Conservation (phyloP, 2,888 invertebrate genomes). For the Netelia virgata region DNA sequence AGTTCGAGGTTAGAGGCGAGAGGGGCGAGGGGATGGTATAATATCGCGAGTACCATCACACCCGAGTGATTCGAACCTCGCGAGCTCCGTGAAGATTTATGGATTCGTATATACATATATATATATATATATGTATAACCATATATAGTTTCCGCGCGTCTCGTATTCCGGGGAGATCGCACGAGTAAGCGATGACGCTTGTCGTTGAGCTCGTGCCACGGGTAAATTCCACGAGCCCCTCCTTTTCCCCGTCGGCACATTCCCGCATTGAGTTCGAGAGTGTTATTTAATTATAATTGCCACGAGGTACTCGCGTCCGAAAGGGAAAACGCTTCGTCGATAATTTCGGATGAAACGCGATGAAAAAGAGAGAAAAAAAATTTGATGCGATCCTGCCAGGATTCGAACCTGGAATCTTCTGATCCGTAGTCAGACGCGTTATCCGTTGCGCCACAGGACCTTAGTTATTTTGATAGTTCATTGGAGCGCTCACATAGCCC, state of each 20-base stretch:
- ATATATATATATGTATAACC: not conserved
- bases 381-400: constrained; percentile 79
- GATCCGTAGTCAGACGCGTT: constrained; percentile 89
- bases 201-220: constrained; percentile 3
- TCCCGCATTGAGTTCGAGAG: not conserved
- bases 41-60: constrained; percentile 7
- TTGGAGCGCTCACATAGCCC: not conserved
- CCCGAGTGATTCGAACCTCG: constrained; percentile 15
- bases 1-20: not conserved
- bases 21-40: not conserved
- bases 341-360: not conserved
- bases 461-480: not conserved
- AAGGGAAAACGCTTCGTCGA: not conserved
- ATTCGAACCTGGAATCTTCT: constrained; percentile 88
- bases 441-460: constrained; percentile 89
- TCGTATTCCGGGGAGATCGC: constrained; percentile 51
- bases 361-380: not conserved
- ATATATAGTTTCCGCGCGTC: not conserved
- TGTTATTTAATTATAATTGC: not conserved
- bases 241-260: not conserved
- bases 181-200: constrained; percentile 71
- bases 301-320: not conserved
- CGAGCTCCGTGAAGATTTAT: constrained; percentile 23
- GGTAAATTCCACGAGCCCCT: not conserved
- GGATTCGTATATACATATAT: not conserved